Evolutionary conservation across 2,888 invertebrate species (phyloP), one percentile per base, ranked within the genome.

Genomic region (Portevinia maculata): DNA sequence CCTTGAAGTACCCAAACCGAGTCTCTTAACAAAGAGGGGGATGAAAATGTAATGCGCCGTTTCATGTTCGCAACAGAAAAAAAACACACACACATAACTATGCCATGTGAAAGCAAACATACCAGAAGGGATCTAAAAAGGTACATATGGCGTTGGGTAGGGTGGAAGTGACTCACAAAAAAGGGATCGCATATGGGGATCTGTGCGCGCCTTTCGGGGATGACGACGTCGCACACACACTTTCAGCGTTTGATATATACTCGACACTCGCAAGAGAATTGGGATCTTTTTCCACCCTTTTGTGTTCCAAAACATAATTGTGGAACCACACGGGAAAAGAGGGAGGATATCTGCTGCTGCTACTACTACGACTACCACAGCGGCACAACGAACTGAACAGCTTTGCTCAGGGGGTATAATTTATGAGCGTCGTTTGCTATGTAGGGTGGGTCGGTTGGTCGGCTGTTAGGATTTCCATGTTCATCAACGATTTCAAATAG

Each of bases 161-260:
- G 83, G 83, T 83, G 78, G 67, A 64, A 74, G 52, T 37, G 46
- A 57, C n/a, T 44, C 39, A 71, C 57, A 21, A 48, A 79, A 74
- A 70, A 83, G 78, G 83, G 83, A 83, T 83, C 83, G 83, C 62
- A 78, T 83, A 71, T 83, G 83, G 83, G 83, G 83, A 83, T 83
- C 83, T 78, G 55, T 83, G 78, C 57, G 41, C 52, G 67, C 41
- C 53, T 67, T 75, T 52, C 32, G 48, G 57, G 74, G 74, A 65
- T 74, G 59, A 60, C 60, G 67, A 59, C 17, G 30, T n/a, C 50
- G 70, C 41, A 59, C 48, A 76, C 15, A 62, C 30, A 44, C 19
- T 4, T 11, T 24, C 32, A 48, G n/a, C 1, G 11, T 19, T 53
- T 50, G 1, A 50, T 70, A 50, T 59, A 73, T 48, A n/a, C n/a